Conservation (phyloP, 2,888 invertebrate genomes). For the Eristalinus sepulchralis region DNA sequence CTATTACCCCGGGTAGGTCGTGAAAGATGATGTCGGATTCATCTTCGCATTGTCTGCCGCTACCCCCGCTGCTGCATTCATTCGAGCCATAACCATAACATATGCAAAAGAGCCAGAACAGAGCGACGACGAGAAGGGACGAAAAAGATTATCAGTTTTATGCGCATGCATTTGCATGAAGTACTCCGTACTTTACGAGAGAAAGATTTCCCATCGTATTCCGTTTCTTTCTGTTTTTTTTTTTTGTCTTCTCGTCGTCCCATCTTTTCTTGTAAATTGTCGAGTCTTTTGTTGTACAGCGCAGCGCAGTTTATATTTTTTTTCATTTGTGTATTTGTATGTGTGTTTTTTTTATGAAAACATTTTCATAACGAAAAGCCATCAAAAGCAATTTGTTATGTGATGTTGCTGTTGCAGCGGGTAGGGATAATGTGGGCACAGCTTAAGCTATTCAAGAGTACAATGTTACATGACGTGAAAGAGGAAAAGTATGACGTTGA, state of each 20-base stretch:
- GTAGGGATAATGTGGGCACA: slow-evolving; percentile 49
- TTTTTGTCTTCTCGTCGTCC: not conserved
- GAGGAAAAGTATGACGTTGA: slow-evolving; percentile 37
- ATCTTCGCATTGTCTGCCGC: not conserved
- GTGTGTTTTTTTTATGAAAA: slow-evolving; percentile 39
- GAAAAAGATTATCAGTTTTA: slow-evolving; percentile 40
- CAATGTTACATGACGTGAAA: slow-evolving; percentile 52
- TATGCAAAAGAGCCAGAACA: slow-evolving; percentile 31
- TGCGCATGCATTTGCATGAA: slow-evolving; percentile 70
- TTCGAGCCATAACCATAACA: slow-evolving; percentile 33
- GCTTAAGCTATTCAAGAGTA: slow-evolving; percentile 64
- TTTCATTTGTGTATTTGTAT: not conserved
- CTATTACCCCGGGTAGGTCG: slow-evolving; percentile 33
- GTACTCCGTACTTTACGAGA: slow-evolving; percentile 48
- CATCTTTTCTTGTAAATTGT: slow-evolving; percentile 47
- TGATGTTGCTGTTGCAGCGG: slow-evolving; percentile 20
- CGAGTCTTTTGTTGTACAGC: slow-evolving; percentile 59
- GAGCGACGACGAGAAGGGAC: not conserved
- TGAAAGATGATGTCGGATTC: slow-evolving; percentile 52
- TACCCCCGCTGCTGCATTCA: not conserved
- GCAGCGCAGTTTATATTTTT: slow-evolving; percentile 4
- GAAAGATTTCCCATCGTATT: slow-evolving; percentile 61
- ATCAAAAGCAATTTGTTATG: slow-evolving; percentile 69
- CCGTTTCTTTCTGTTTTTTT: slow-evolving; percentile 5
- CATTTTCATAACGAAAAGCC: slow-evolving; percentile 67